phyloP scores from a whole-genome alignment of 2,113 vertebrate genomes.

The Myotis yumanensis region DNA sequence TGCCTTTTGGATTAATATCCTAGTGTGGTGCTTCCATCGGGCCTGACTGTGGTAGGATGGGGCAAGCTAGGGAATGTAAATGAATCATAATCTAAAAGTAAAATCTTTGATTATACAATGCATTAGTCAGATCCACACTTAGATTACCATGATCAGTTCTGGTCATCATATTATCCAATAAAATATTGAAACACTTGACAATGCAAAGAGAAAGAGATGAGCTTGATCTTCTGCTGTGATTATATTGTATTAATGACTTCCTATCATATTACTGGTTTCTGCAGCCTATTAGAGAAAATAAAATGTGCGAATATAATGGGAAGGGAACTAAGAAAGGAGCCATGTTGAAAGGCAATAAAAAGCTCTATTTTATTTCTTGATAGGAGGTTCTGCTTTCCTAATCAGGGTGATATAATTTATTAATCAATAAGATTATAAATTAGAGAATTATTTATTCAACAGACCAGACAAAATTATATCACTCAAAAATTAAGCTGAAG shows the following conservation, averaged over 20 bases:
- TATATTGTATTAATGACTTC: conserved; percentile 86
- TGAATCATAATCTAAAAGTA: conserved; percentile 69
- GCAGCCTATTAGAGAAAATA: conserved; percentile 77
- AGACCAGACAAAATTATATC: conserved; percentile 46
- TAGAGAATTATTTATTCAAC: conserved; percentile 50
- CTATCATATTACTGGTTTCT: conserved; percentile 78
- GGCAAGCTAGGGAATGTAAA: conserved; percentile 78
- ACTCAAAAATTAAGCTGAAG: conserved; percentile 54
- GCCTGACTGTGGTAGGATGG: neutral
- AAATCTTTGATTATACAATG: conserved; percentile 87
- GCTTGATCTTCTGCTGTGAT: conserved; percentile 84
- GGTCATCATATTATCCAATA: conserved; percentile 85
- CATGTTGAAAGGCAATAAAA: conserved; percentile 42
- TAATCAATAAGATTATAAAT: conserved; percentile 54
- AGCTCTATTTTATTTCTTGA: neutral
- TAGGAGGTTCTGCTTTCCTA: conserved; percentile 47
- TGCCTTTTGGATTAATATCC: neutral
- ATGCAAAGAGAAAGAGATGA: conserved; percentile 86
- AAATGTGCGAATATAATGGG: conserved; percentile 65
- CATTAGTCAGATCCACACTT: conserved; percentile 83
- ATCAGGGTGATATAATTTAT: conserved; percentile 65
- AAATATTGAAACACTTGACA: conserved; percentile 88
- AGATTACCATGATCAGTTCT: conserved; percentile 85
- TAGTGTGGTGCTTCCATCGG: neutral
- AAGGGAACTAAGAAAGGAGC: conserved; percentile 49